Conservation (phyloP, 2,797 vertebrate species). For the Columba guinea region DNA sequence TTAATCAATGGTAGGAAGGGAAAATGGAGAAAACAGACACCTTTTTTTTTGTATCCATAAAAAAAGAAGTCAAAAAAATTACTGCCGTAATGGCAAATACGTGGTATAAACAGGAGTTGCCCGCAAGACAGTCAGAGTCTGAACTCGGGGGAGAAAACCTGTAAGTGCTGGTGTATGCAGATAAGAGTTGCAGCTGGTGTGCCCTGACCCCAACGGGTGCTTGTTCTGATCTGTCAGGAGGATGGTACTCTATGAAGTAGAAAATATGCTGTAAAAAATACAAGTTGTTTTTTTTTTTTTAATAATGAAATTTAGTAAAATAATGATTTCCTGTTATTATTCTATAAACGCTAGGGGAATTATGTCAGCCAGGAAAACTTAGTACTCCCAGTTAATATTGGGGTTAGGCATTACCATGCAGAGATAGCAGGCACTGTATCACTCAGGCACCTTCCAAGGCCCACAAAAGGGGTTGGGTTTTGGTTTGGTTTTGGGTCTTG, state of each 20-base stretch:
- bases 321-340: background rate
- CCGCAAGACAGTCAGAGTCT: background rate
- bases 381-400: background rate
- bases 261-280: background rate
- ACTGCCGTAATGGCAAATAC: background rate
- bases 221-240: background rate
- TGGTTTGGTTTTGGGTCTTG: no score
- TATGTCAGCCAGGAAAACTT: background rate
- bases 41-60: background rate
- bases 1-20: background rate
- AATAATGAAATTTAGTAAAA: background rate
- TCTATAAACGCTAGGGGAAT: background rate
- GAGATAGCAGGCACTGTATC: background rate
- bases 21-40: background rate
- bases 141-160: background rate
- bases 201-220: rapidly evolving
- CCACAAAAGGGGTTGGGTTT: background rate
- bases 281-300: rapidly evolving
- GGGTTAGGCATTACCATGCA: background rate
- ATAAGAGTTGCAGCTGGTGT: background rate
- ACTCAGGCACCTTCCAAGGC: background rate
- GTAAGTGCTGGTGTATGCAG: background rate
- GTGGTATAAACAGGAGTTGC: background rate
- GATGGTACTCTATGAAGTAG: background rate
- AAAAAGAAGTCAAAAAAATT: background rate